Conservation (phyloP, 2,113 vertebrate species). For the Diadophis punctatus region DNA sequence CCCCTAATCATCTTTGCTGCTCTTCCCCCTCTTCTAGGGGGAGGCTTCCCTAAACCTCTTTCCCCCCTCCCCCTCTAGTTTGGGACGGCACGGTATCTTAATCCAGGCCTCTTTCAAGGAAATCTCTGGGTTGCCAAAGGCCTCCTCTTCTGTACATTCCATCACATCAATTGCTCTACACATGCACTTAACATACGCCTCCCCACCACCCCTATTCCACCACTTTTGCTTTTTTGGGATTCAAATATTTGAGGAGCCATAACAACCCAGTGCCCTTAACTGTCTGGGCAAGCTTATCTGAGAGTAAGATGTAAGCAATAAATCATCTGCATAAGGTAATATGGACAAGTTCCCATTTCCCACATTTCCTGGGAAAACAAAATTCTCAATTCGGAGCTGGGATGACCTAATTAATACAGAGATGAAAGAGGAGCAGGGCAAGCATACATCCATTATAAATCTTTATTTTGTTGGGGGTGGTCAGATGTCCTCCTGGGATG, state of each 20-base stretch:
- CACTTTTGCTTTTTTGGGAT: background rate
- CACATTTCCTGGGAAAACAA: background rate
- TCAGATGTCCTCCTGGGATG: background rate
- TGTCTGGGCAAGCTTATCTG: background rate
- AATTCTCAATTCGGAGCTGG: background rate
- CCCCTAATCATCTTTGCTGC: too few relatives aligned
- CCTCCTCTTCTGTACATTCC: background rate
- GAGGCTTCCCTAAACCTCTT: background rate
- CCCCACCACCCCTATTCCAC: background rate
- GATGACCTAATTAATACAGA: background rate
- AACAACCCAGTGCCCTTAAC: background rate
- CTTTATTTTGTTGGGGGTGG: background rate
- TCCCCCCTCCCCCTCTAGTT: background rate
- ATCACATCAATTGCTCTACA: background rate
- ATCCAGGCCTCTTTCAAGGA: background rate
- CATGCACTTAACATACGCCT: background rate
- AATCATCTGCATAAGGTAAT: background rate
- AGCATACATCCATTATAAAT: background rate
- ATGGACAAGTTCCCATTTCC: background rate
- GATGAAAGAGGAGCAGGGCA: background rate
- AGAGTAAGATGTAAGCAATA: background rate
- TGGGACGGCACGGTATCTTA: background rate
- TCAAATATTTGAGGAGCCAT: background rate
- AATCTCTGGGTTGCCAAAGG: background rate
- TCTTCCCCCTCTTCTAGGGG: too few relatives aligned